A percentile compares a stretch with the other conserved stretches of the same genome.
phyloP scores from a whole-genome alignment of 2,113 vertebrate genomes.

The Leuciscus idus region DNA sequence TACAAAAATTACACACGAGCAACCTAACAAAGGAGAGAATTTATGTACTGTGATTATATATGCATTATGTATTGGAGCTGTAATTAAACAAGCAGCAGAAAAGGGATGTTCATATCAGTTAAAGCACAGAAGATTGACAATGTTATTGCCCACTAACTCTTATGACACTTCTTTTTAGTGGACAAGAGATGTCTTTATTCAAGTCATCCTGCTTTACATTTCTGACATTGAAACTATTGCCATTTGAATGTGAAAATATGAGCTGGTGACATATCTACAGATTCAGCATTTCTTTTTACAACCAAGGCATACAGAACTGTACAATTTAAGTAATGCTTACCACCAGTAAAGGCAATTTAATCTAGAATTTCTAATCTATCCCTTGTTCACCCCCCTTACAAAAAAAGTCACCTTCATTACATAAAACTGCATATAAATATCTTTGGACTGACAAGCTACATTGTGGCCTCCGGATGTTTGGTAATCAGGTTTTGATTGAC shows the following conservation, averaged over 20 bases:
- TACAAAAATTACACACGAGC: not conserved
- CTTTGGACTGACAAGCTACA: conserved; percentile 33
- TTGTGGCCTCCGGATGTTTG: not conserved
- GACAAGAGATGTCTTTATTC: not conserved
- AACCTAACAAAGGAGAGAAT: not conserved
- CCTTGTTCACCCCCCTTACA: not conserved
- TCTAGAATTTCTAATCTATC: not conserved
- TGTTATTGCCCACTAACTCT: not conserved
- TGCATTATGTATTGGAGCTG: not conserved
- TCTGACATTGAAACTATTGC: not conserved
- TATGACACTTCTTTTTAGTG: not conserved
- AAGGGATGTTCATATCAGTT: not conserved
- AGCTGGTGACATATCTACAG: not conserved
- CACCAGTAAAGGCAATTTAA: not conserved
- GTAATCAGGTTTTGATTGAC: not conserved
- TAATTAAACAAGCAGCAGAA: not conserved
- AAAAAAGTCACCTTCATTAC: conserved; percentile 5
- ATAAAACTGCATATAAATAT: conserved; percentile 37
- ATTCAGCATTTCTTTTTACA: not conserved
- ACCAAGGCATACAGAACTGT: not conserved
- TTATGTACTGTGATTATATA: not conserved
- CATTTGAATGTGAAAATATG: not conserved
- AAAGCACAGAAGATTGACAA: not conserved
- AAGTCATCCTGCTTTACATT: not conserved
- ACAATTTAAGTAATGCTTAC: not conserved